Conservation (phyloP, 1,140 invertebrate species). For the Palaemon carinicauda region DNA sequence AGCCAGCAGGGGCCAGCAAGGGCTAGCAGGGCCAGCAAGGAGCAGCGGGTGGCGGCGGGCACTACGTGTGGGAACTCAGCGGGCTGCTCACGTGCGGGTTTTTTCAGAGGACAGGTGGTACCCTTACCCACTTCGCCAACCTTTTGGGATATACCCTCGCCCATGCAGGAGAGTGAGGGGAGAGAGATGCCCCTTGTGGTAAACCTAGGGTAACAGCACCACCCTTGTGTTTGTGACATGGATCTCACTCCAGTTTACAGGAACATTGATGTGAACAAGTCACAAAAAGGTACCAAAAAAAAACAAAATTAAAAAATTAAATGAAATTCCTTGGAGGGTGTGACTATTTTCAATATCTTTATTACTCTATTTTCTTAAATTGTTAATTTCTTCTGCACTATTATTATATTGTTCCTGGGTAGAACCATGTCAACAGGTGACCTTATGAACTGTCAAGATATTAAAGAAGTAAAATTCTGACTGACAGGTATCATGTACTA, state of each 20-base stretch:
- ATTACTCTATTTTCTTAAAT: too few species aligned
- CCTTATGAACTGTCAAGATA: slow-evolving; percentile 13
- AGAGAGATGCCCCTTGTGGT: background rate
- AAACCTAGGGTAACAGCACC: too few species aligned
- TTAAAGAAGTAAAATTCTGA: slow-evolving; percentile 27
- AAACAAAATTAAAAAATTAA: too few species aligned
- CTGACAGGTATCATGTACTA: background rate
- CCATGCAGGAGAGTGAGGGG: background rate
- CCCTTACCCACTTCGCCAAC: background rate
- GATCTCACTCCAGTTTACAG: too few species aligned
- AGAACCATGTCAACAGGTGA: background rate
- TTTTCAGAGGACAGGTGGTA: background rate
- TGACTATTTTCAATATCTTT: too few species aligned
- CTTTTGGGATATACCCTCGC: background rate
- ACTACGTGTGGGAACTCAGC: slow-evolving; percentile 12
- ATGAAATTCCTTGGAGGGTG: too few species aligned
- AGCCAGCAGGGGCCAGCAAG: slow-evolving; percentile 1
- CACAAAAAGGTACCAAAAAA: too few species aligned
- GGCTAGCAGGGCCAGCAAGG: background rate
- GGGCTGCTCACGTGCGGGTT: slow-evolving; percentile 30
- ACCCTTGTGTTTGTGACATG: too few species aligned
- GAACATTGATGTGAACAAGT: too few species aligned
- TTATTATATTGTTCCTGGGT: too few species aligned
- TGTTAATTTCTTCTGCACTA: too few species aligned
- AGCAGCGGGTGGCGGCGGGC: slow-evolving; percentile 12